A percentile compares a stretch with the other conserved stretches of the same genome.
These are phyloP conservation scores for Chymomyza costata DNA, from an alignment of 1,140 invertebrate genomes.

Conservation along the genomic window DNA sequence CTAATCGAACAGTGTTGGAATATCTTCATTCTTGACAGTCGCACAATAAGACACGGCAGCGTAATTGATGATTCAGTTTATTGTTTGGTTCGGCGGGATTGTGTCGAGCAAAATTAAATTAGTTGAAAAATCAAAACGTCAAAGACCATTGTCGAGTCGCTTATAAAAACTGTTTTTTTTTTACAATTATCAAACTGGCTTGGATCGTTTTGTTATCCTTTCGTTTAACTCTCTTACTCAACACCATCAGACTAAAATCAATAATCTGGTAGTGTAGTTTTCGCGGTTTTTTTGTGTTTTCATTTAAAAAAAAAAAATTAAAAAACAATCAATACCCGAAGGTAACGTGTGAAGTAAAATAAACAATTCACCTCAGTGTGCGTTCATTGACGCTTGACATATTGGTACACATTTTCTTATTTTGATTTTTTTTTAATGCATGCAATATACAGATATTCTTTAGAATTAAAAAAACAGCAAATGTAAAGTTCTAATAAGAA, in stretches of 20 bases:
- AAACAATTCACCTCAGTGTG: slow-evolving; percentile 63
- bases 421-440: slow-evolving; percentile 22
- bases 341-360: slow-evolving; percentile 64
- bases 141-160: slow-evolving; percentile 1
- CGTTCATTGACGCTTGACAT: slow-evolving; percentile 70
- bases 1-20: no score
- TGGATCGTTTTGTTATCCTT: slow-evolving; percentile 35
- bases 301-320: slow-evolving; percentile 30
- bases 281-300: slow-evolving; percentile 69
- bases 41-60: no score
- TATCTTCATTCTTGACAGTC: no score
- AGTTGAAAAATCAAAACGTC: slow-evolving; percentile 6
- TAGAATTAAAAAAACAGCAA: not conserved
- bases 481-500: no score
- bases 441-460: not conserved
- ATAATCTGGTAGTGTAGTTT: slow-evolving; percentile 68
- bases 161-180: not conserved
- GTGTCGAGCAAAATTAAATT: no score
- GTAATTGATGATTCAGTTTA: no score
- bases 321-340: slow-evolving; percentile 71
- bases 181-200: not conserved
- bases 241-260: slow-evolving; percentile 57
- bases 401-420: slow-evolving; percentile 59
- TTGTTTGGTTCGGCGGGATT: no score
- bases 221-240: slow-evolving; percentile 15